A percentile compares a stretch with the other conserved stretches of the same genome.
phyloP scores from a whole-genome alignment of 2,888 invertebrate species.

The Epirrhoe alternata region DNA sequence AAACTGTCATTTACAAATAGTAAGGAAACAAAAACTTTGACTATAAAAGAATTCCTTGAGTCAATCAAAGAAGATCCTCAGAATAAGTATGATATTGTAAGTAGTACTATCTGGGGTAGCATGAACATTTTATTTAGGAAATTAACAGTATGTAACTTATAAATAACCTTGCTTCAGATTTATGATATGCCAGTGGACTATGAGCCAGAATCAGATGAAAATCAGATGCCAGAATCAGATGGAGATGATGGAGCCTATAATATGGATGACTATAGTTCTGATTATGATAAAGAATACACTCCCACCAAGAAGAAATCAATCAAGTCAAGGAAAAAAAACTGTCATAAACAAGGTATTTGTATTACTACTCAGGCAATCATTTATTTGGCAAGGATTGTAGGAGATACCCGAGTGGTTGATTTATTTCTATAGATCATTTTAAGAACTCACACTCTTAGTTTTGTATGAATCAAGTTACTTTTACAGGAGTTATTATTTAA shows the following conservation, averaged over 20 bases:
- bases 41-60: slow-evolving; percentile 58
- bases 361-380: neutral
- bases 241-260: neutral
- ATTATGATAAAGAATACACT: slow-evolving; percentile 17
- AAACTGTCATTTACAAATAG: slow-evolving; percentile 41
- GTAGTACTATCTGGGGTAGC: no score
- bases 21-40: slow-evolving; percentile 43
- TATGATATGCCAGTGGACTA: slow-evolving; percentile 42
- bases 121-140: slow-evolving; percentile 2
- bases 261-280: neutral
- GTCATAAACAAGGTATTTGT: neutral
- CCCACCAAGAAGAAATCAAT: slow-evolving; percentile 20
- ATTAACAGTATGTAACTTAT: neutral
- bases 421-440: no score
- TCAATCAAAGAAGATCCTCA: slow-evolving; percentile 55
- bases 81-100: slow-evolving; percentile 45
- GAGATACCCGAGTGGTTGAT: no score
- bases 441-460: no score
- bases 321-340: slow-evolving; percentile 2
- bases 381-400: no score
- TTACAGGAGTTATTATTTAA: neutral
- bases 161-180: slow-evolving; percentile 9
- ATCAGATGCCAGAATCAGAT: neutral
- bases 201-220: slow-evolving; percentile 36
- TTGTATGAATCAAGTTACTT: no score